phyloP scores from a whole-genome alignment of 1,140 invertebrate species.

The Zaprionus inermis region DNA sequence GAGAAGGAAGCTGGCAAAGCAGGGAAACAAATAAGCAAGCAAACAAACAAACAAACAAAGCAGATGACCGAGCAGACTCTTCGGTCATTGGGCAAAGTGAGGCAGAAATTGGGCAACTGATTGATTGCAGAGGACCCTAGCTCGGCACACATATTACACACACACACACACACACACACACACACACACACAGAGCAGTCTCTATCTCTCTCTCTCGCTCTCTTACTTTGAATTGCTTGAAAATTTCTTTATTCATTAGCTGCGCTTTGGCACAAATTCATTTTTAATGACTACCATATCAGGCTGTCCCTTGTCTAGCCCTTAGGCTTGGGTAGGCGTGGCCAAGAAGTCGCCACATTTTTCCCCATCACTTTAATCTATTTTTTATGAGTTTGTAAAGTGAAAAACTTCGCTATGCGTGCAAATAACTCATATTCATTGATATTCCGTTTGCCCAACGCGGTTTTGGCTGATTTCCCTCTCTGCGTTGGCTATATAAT shows the following conservation, averaged over 20 bases:
- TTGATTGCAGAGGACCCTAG: slow-evolving; percentile 41
- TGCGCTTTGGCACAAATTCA: slow-evolving; percentile 78
- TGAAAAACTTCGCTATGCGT: slow-evolving; percentile 72
- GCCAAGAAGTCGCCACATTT: slow-evolving; percentile 23
- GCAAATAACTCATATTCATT: slow-evolving; percentile 80
- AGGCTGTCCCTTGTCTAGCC: not conserved
- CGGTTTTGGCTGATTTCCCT: not conserved
- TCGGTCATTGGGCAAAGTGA: slow-evolving; percentile 32
- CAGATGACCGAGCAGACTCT: slow-evolving; percentile 24
- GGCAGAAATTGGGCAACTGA: slow-evolving; percentile 46
- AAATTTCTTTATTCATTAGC: slow-evolving; percentile 80
- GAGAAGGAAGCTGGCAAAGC: not conserved
- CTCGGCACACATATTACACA: slow-evolving; percentile 11
- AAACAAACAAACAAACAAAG: slow-evolving; percentile 40
- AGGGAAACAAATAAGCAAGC: slow-evolving; percentile 49
- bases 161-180: not conserved
- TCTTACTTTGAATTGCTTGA: slow-evolving; percentile 24
- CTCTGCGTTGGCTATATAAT: slow-evolving; percentile 58
- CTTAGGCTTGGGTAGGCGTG: not conserved
- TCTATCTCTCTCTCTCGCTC: not conserved
- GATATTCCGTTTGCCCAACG: slow-evolving; percentile 61
- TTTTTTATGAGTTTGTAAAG: slow-evolving; percentile 80
- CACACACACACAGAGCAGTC: not conserved
- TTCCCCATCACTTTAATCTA: slow-evolving; percentile 70
- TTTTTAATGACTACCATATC: slow-evolving; percentile 68